Evolutionary conservation across 2,797 vertebrate species (phyloP), one percentile per base, ranked within the genome.

Genomic region (Momotus momota): DNA sequence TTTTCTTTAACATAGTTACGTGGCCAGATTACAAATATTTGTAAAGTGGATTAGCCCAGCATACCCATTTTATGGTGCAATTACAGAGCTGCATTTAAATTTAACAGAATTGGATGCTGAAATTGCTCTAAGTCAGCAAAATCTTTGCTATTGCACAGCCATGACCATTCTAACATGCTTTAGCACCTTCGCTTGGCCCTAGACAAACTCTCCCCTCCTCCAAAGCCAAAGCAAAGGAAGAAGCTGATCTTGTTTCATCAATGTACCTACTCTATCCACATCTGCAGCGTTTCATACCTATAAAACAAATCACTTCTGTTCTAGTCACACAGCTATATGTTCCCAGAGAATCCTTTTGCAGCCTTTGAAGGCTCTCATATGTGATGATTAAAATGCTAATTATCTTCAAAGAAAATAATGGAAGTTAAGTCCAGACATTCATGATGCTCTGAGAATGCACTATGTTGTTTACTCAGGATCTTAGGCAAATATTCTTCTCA

Each of bases 291-390:
- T 71, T 74, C 12, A 20, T 22, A 18, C 4, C n/a, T 21, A 1
- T 12, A 51, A 51, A 51, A 27, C 25, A 51, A 51, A 15, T 7
- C 49, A 51, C 49, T 51, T 41, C 15, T 64, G 41, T 41, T 38
- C 11, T 78, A 14, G 10, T 48, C 14, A 51, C n/a, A 46, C 2
- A 55, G 7, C 13, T 31, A 0, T 14, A 5, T 7, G 10, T 19
- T 89, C 40, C n/a, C 26, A 69, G 48, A 33, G 46, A 61, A 74
- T 31, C 12, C 2, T 41, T 74, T 20, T 57, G 51, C 11, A 72
- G 27, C 26, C 54, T 75, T 75, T 38, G n/a, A 65, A 73, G 26
- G 8, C 8, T 87, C 19, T 81, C 18, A 19, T 7, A n/a, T 9
- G 18, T 22, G 31, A 20, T 70, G 14, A 65, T 35, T 73, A 60